These are phyloP conservation scores for Epirrhoe tristata DNA, from an alignment of 2,888 invertebrate genomes.

Conservation along the genomic window DNA sequence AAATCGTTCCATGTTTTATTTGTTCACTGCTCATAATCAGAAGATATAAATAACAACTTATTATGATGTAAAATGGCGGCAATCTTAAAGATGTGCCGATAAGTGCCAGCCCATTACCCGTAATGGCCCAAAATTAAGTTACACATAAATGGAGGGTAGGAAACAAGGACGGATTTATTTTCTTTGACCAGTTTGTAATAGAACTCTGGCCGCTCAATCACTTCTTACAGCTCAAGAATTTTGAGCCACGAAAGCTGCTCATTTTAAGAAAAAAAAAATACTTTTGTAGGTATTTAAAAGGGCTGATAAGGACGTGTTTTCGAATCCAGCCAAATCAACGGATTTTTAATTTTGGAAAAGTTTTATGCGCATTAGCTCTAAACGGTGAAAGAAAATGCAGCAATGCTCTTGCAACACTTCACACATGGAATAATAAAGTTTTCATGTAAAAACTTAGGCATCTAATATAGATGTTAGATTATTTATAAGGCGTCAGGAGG, in stretches of 20 bases:
- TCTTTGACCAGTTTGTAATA: slow-evolving; percentile 32
- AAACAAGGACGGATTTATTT: slow-evolving; percentile 50
- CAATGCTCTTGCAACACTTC: too few relatives aligned
- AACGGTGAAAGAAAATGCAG: too few relatives aligned
- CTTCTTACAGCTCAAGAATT: slow-evolving; percentile 1
- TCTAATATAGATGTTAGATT: too few relatives aligned
- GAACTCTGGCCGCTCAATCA: slow-evolving; percentile 1
- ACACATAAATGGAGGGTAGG: slow-evolving; percentile 62
- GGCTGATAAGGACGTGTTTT: too few relatives aligned
- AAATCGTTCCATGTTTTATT: not conserved
- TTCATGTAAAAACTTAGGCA: too few relatives aligned
- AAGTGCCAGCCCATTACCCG: slow-evolving; percentile 70
- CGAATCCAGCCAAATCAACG: too few relatives aligned
- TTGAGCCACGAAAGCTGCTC: not conserved
- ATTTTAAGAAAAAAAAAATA: too few relatives aligned
- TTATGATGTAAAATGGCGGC: slow-evolving; percentile 43
- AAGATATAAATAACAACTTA: slow-evolving; percentile 35
- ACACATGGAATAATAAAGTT: too few relatives aligned
- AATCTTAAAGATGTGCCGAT: slow-evolving; percentile 61
- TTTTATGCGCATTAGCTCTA: too few relatives aligned
- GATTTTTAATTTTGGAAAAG: too few relatives aligned
- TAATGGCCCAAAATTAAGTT: slow-evolving; percentile 78
- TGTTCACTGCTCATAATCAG: slow-evolving; percentile 9
- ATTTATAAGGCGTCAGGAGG: too few relatives aligned
- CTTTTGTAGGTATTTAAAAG: too few relatives aligned